A percentile compares a stretch with the other conserved stretches of the same genome.
These are phyloP conservation scores for Odocoileus hemionus DNA, from an alignment of 2,113 vertebrate species.

Conservation along the genomic window DNA sequence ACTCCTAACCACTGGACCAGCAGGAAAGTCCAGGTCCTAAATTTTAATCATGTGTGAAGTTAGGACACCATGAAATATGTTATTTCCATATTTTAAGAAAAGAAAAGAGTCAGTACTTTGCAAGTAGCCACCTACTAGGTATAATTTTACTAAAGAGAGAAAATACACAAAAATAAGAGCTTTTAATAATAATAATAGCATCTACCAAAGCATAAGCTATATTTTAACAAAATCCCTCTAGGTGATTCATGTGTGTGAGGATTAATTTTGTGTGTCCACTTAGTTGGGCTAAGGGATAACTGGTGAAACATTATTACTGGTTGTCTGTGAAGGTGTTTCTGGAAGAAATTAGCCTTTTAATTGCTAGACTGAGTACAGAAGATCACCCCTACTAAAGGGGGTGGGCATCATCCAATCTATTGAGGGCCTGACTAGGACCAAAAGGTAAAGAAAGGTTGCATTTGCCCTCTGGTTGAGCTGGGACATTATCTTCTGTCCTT, in stretches of 20 bases:
- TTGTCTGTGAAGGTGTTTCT: background rate
- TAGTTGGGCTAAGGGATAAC: background rate
- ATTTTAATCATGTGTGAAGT: background rate
- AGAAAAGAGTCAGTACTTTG: background rate
- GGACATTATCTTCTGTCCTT: background rate
- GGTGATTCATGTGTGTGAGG: background rate
- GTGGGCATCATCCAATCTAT: background rate
- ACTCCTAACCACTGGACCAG: background rate
- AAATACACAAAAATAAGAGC: background rate
- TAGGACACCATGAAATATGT: background rate
- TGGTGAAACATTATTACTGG: background rate
- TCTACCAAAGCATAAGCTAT: background rate
- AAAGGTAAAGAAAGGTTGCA: background rate
- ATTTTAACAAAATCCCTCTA: background rate
- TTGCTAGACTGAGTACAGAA: background rate
- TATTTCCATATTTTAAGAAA: constrained; percentile 26
- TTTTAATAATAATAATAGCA: background rate
- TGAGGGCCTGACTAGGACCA: background rate
- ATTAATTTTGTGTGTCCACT: background rate
- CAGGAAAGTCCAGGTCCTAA: background rate
- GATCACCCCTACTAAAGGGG: background rate
- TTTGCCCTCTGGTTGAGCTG: background rate
- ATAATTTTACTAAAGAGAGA: constrained; percentile 23
- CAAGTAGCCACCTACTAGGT: background rate
- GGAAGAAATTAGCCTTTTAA: background rate